phyloP scores from a whole-genome alignment of 2,113 vertebrate species.

The Dinomys branickii region DNA sequence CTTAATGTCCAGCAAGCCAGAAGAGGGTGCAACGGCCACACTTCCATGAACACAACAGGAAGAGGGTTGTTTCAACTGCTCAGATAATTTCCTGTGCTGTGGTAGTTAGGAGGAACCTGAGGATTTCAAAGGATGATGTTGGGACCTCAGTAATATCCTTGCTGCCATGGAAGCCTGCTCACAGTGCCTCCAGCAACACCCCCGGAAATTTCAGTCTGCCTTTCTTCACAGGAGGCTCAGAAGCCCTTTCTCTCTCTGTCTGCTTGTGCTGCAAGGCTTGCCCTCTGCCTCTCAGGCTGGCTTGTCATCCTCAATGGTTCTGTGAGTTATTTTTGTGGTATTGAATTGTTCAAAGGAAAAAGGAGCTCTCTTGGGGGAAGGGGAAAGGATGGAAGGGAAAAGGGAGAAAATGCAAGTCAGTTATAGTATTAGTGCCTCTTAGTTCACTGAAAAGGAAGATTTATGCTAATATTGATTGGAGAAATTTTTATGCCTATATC shows the following conservation, averaged over 20 bases:
- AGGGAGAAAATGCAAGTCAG: not conserved
- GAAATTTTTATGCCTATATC: not conserved
- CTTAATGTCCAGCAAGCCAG: not conserved
- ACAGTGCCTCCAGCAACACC: not conserved
- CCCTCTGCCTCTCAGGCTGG: not conserved
- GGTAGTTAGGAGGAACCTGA: not conserved
- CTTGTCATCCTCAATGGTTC: not conserved
- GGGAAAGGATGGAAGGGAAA: not conserved
- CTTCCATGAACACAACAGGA: not conserved
- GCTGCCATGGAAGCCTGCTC: not conserved
- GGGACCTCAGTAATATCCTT: constrained; percentile 7
- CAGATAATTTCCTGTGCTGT: not conserved
- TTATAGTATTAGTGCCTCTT: not conserved
- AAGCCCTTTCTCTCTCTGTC: not conserved
- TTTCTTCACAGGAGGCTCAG: not conserved
- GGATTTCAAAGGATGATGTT: not conserved
- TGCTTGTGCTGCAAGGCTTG: not conserved
- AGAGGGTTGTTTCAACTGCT: not conserved
- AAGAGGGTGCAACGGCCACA: not conserved
- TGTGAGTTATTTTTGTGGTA: not conserved
- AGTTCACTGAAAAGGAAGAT: not conserved
- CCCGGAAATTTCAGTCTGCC: not conserved
- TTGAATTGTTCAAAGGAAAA: not conserved
- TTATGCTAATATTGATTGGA: not conserved
- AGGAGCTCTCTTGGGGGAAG: not conserved